These are phyloP conservation scores for Pollenia griseotomentosa DNA, from an alignment of 2,888 invertebrate genomes.

Conservation along the genomic window DNA sequence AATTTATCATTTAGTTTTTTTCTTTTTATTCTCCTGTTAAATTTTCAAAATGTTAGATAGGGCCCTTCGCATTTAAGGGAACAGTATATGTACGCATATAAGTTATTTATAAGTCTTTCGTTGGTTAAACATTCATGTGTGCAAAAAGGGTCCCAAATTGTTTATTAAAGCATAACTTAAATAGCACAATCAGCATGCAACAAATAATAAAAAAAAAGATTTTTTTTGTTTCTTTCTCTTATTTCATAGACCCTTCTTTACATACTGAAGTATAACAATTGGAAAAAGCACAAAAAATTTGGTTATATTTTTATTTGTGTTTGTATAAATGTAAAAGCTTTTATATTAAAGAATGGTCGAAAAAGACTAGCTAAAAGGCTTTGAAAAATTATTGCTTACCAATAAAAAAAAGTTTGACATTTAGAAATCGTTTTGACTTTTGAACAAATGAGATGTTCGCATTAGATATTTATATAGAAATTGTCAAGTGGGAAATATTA, in stretches of 20 bases:
- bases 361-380: neutral
- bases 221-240: constrained; percentile 26
- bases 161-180: constrained; percentile 46
- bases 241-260: neutral
- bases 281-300: neutral
- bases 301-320: neutral
- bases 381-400: neutral
- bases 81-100: neutral
- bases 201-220: constrained; percentile 41
- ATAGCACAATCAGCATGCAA: constrained; percentile 61
- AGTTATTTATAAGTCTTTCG: constrained; percentile 60
- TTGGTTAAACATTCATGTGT: constrained; percentile 39
- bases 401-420: neutral
- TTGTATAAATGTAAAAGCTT: neutral
- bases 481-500: too few species aligned
- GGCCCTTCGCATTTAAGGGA: too few species aligned
- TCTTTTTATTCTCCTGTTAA: too few species aligned
- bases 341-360: too few species aligned
- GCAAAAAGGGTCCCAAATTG: constrained; percentile 49
- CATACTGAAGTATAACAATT: neutral
- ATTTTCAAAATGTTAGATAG: too few species aligned
- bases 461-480: neutral
- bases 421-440: neutral
- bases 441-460: neutral
- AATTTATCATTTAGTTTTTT: too few species aligned